Evolutionary conservation across 2,888 invertebrate genomes (phyloP).

Genomic region (Acanthoscelides obtectus): DNA sequence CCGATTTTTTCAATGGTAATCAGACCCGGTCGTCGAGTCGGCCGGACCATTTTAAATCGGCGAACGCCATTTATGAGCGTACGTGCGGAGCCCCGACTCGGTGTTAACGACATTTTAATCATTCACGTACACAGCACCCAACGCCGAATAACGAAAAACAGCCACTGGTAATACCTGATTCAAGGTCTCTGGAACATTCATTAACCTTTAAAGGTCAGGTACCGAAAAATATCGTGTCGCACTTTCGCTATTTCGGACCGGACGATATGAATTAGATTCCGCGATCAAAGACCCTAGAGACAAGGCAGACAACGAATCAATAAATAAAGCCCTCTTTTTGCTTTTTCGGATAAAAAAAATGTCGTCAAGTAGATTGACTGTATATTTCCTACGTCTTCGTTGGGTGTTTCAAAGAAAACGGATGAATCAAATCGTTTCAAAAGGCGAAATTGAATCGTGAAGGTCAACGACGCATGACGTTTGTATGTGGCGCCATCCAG

Average conservation of each 20-base stretch:
- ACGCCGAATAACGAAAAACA: neutral
- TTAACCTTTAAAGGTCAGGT: conserved; percentile 46
- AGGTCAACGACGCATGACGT: too few relatives aligned
- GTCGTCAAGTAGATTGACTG: too few relatives aligned
- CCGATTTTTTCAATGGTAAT: neutral
- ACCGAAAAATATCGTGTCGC: conserved; percentile 2
- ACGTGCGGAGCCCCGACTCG: neutral
- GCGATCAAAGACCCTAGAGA: too few relatives aligned
- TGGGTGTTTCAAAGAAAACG: too few relatives aligned
- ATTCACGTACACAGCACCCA: neutral
- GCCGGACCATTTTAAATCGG: neutral
- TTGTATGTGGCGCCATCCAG: too few relatives aligned
- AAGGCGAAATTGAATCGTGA: too few relatives aligned
- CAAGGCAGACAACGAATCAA: too few relatives aligned
- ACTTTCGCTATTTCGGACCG: neutral
- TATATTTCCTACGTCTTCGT: too few relatives aligned
- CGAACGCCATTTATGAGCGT: neutral
- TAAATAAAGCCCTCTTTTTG: too few relatives aligned
- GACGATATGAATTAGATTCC: neutral
- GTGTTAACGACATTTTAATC: neutral
- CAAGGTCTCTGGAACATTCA: conserved; percentile 46
- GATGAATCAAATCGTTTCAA: too few relatives aligned
- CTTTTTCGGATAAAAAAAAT: too few relatives aligned
- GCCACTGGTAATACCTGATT: conserved; percentile 15
- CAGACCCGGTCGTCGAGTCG: neutral